phyloP scores from a whole-genome alignment of 2,797 vertebrate species.

The Austrolebias charrua region DNA sequence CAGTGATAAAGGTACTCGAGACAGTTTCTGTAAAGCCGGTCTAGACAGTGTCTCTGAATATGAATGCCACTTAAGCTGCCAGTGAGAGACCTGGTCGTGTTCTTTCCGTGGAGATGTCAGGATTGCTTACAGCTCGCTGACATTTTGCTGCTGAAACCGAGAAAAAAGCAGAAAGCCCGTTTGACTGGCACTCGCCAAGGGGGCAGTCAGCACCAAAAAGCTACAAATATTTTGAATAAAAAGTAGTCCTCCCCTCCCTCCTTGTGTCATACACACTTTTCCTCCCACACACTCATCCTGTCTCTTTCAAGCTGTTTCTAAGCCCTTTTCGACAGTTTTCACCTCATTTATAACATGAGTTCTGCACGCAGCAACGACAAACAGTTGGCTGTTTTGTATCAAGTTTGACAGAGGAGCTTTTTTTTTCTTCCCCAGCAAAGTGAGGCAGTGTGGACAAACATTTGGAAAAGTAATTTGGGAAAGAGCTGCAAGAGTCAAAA shows the following conservation, averaged over 20 bases:
- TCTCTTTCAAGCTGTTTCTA: slow-evolving; percentile 37
- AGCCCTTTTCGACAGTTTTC: slow-evolving; percentile 10
- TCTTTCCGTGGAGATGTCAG: slow-evolving; percentile 61
- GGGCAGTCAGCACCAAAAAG: slow-evolving; percentile 45
- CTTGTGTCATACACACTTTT: neutral
- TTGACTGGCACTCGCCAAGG: slow-evolving; percentile 52
- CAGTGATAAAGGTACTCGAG: slow-evolving; percentile 63
- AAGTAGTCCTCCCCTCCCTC: slow-evolving; percentile 29
- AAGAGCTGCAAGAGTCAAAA: slow-evolving; percentile 17
- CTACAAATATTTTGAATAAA: slow-evolving; percentile 45
- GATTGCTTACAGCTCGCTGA: slow-evolving; percentile 56
- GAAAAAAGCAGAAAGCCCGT: slow-evolving; percentile 40
- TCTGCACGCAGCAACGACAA: slow-evolving; percentile 36
- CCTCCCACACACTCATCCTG: neutral
- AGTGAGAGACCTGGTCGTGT: slow-evolving; percentile 51
- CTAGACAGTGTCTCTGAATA: slow-evolving; percentile 69
- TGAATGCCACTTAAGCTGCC: slow-evolving; percentile 63
- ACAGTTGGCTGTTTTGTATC: too few relatives aligned
- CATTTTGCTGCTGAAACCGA: slow-evolving; percentile 55
- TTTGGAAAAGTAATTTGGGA: slow-evolving; percentile 14
- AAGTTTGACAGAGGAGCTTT: slow-evolving; percentile 10
- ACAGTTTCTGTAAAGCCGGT: slow-evolving; percentile 65
- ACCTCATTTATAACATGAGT: slow-evolving; percentile 39
- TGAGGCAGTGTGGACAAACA: slow-evolving; percentile 18
- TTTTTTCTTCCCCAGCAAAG: neutral